phyloP scores from a whole-genome alignment of 2,113 vertebrate genomes.

The Nesoenas mayeri region DNA sequence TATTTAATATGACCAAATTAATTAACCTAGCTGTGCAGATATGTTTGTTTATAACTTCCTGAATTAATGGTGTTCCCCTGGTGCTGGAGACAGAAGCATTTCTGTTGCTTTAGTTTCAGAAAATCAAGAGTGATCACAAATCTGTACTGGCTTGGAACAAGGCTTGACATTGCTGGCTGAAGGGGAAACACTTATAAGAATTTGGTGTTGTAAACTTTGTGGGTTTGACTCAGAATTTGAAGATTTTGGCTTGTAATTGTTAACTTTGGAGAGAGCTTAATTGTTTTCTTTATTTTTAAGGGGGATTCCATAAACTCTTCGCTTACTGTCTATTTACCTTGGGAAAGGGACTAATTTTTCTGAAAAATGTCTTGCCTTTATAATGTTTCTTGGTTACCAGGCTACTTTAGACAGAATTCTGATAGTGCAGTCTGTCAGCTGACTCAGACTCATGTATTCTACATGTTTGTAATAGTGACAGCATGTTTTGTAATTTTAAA shows the following conservation, averaged over 20 bases:
- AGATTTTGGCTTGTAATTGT: not conserved
- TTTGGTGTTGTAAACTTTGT: not conserved
- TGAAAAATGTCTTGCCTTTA: not conserved
- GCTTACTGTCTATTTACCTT: not conserved
- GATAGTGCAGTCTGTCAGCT: not conserved
- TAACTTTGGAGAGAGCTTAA: not conserved
- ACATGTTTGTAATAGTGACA: not conserved
- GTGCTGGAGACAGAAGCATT: not conserved
- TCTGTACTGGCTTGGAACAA: not conserved
- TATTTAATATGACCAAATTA: not conserved
- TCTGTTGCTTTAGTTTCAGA: not conserved
- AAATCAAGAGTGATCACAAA: not conserved
- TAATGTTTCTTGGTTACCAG: not conserved
- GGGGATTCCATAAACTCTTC: not conserved
- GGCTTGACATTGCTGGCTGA: not conserved
- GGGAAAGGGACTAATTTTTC: not conserved
- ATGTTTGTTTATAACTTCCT: not conserved
- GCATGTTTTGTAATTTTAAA: not conserved
- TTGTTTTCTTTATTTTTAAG: not conserved
- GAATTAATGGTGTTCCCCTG: not conserved
- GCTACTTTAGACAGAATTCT: not conserved
- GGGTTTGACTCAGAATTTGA: not conserved
- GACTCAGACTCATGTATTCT: not conserved
- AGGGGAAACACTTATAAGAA: not conserved
- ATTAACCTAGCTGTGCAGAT: not conserved